A percentile compares a stretch with the other conserved stretches of the same genome.
Evolutionary conservation across 1,140 invertebrate species (phyloP).

Genomic region (Catajapyx aquilonaris): DNA sequence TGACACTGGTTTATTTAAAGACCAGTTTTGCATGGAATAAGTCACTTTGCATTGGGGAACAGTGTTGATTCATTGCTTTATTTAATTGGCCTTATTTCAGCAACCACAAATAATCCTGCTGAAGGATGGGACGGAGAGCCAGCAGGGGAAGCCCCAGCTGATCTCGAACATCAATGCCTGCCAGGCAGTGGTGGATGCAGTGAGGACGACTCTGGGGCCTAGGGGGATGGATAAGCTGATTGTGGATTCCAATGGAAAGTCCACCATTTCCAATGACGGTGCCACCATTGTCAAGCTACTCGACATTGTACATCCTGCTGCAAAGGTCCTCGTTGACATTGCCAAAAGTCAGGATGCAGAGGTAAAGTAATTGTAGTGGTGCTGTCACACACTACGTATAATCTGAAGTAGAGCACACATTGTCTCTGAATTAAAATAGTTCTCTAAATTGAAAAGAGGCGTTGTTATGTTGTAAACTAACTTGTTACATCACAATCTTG

Average conservation of each 20-base stretch:
- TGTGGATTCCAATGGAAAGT: conserved; percentile 66
- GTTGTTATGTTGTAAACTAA: no score
- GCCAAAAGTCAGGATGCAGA: conserved; percentile 98
- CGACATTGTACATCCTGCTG: conserved; percentile 94
- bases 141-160: conserved; percentile 88
- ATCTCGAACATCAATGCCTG: conserved; percentile 99
- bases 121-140: conserved; percentile 93
- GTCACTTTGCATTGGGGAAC: no score
- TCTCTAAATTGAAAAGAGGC: no score
- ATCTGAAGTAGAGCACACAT: no score
- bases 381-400: no score
- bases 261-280: conserved; percentile 98
- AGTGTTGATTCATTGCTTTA: no score
- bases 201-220: conserved; percentile 90
- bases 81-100: conserved; percentile 35
- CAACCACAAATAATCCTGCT: conserved; percentile 95
- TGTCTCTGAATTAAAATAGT: no score
- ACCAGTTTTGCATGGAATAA: no score
- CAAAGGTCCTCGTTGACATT: conserved; percentile 93
- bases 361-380: conserved; percentile 30
- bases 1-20: no score
- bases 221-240: conserved; percentile 99
- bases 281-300: conserved; percentile 96
- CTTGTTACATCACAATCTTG: no score
- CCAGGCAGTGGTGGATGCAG: conserved; percentile 82